Percentiles rank a stretch among this genome's conserved stretches.
These are phyloP conservation scores for Apodemia hepburni DNA, from an alignment of 2,888 invertebrate species.

Conservation along the genomic window DNA sequence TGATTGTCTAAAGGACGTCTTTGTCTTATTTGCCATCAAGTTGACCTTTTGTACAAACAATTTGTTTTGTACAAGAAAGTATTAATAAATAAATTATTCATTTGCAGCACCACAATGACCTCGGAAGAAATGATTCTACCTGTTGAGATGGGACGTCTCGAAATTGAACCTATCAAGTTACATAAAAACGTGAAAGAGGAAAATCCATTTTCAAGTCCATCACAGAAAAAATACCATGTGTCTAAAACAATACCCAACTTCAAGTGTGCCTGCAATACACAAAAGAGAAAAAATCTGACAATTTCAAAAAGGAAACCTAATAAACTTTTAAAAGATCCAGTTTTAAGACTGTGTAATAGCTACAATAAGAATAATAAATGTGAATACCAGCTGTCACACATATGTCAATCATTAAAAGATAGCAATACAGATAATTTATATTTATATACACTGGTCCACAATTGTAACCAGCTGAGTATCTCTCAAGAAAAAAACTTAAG, in stretches of 20 bases:
- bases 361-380: slow-evolving; percentile 35
- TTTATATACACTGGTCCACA: slow-evolving; percentile 62
- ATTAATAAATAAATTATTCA: slow-evolving; percentile 18
- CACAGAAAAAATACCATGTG: slow-evolving; percentile 35
- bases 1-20: too few species aligned
- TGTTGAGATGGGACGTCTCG: slow-evolving; percentile 75
- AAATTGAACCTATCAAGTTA: slow-evolving; percentile 72
- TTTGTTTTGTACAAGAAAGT: too few species aligned
- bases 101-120: slow-evolving; percentile 48
- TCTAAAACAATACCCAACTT: slow-evolving; percentile 38
- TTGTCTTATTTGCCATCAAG: too few species aligned
- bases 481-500: slow-evolving; percentile 42
- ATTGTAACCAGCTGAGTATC: slow-evolving; percentile 67
- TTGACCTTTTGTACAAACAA: too few species aligned
- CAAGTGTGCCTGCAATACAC: slow-evolving; percentile 51
- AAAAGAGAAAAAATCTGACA: slow-evolving; percentile 44
- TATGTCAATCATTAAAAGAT: slow-evolving; percentile 28
- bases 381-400: slow-evolving; percentile 31
- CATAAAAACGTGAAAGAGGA: slow-evolving; percentile 44
- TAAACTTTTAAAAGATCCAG: slow-evolving; percentile 78
- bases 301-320: slow-evolving; percentile 61
- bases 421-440: slow-evolving; percentile 48
- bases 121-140: slow-evolving; percentile 73
- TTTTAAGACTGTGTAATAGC: slow-evolving; percentile 70
- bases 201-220: slow-evolving; percentile 51